Evolutionary conservation across 2,113 vertebrate species (phyloP).

Genomic region (Phainopepla nitens): DNA sequence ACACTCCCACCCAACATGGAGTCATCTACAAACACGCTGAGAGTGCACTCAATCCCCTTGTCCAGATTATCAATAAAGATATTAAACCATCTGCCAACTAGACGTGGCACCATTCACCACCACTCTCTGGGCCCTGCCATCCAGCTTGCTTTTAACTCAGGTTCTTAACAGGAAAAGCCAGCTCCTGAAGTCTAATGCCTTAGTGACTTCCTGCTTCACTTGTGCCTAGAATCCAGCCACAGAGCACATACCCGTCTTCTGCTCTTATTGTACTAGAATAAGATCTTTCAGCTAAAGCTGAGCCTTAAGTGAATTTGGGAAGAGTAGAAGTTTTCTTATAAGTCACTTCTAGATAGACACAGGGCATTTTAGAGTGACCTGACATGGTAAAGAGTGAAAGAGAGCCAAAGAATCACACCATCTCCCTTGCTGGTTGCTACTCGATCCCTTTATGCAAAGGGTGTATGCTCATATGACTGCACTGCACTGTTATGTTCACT

Average conservation of each 20-base stretch:
- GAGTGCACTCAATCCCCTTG: rapidly evolving
- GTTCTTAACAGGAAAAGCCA: neutral
- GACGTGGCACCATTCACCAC: neutral
- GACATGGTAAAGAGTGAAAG: neutral
- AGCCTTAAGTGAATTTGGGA: neutral
- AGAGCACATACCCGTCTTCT: neutral
- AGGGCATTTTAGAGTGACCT: neutral
- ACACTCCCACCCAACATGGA: neutral
- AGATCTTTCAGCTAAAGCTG: neutral
- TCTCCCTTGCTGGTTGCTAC: neutral
- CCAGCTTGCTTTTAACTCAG: neutral
- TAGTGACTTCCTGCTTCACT: neutral
- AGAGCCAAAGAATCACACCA: neutral
- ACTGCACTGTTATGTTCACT: neutral
- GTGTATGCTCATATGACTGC: neutral
- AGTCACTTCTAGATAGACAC: neutral
- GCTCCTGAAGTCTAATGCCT: neutral
- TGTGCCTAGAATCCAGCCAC: neutral
- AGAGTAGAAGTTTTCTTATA: neutral
- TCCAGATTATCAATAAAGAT: neutral
- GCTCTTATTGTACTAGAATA: neutral
- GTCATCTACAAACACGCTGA: neutral
- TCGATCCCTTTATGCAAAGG: neutral
- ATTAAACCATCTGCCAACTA: neutral
- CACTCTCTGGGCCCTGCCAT: neutral